Percentiles rank a stretch among this genome's conserved stretches.
Evolutionary conservation across 2,113 vertebrate species (phyloP).

Genomic region (Orcinus orca): DNA sequence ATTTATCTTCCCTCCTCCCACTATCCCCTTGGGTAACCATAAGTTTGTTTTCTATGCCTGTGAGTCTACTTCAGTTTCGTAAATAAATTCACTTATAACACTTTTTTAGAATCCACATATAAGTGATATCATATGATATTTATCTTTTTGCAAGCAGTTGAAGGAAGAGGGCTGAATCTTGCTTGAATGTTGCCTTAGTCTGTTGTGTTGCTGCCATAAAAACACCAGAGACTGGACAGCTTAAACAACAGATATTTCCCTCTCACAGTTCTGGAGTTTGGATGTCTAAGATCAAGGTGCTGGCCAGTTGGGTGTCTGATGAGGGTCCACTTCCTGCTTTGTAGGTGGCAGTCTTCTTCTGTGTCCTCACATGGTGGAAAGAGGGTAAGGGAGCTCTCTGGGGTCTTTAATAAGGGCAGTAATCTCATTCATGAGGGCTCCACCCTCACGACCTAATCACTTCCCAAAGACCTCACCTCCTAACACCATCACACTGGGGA

Average conservation of each 20-base stretch:
- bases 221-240: background rate
- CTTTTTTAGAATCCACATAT: background rate
- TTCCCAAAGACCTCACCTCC: background rate
- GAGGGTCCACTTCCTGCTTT: background rate
- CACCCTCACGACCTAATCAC: no score
- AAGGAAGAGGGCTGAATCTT: no score
- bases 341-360: background rate
- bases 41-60: background rate
- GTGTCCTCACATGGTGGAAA: background rate
- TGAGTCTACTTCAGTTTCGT: background rate
- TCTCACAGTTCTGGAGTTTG: no score
- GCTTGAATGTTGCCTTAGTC: accelerated
- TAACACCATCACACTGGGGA: background rate
- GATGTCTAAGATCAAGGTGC: background rate
- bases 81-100: background rate
- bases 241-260: background rate
- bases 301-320: accelerated
- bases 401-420: background rate
- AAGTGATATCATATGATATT: no score
- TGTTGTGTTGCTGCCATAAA: background rate
- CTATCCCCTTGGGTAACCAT: background rate
- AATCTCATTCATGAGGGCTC: background rate
- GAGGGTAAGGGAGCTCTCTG: no score
- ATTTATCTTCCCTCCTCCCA: background rate
- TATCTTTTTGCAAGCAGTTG: background rate